Conservation (phyloP, 2,797 vertebrate species). For the Perodicticus potto region DNA sequence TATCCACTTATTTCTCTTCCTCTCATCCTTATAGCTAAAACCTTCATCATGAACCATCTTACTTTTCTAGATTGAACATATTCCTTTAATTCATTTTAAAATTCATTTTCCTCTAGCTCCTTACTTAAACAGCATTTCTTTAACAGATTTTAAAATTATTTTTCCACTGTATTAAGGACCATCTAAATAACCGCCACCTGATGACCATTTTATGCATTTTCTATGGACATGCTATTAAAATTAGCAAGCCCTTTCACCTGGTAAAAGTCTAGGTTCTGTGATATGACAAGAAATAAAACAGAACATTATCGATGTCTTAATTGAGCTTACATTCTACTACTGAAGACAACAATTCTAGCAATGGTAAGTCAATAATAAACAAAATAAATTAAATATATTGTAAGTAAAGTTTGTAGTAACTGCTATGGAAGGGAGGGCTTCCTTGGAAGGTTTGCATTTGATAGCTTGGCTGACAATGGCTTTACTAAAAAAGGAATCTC, state of each 20-base stretch:
- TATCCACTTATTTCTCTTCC: background rate
- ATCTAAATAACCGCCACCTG: background rate
- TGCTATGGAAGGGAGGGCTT: background rate
- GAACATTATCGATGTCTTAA: background rate
- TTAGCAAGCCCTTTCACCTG: background rate
- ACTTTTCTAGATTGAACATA: background rate
- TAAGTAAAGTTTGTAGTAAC: background rate
- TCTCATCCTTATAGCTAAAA: background rate
- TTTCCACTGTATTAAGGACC: background rate
- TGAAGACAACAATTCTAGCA: background rate
- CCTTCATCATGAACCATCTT: background rate
- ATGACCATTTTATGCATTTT: background rate
- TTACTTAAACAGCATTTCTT: background rate
- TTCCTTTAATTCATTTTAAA: background rate
- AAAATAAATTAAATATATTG: background rate
- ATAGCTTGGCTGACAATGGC: background rate
- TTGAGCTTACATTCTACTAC: background rate
- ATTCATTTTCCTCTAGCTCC: background rate
- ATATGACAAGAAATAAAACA: background rate
- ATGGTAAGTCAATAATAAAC: background rate
- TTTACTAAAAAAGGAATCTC: background rate
- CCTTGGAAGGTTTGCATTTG: background rate
- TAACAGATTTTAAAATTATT: background rate
- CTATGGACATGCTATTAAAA: background rate
- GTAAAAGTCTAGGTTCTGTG: background rate